Conservation (phyloP, 1,140 invertebrate species). For the Neelides sp. region DNA sequence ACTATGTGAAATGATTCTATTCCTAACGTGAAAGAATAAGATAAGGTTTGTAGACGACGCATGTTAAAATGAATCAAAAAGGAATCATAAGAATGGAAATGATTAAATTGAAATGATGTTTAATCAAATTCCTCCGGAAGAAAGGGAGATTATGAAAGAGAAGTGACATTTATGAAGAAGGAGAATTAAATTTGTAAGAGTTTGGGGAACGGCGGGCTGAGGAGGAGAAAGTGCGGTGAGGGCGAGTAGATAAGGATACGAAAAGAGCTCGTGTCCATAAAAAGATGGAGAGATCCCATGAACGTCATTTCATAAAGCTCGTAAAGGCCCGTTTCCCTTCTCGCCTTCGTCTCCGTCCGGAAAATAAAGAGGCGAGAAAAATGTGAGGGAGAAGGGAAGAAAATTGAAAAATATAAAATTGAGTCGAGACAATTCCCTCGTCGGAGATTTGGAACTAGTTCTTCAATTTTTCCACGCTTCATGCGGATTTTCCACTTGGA, state of each 20-base stretch:
- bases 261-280: background rate
- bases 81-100: too few species aligned
- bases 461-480: slow-evolving; percentile 20
- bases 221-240: background rate
- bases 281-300: slow-evolving; percentile 10
- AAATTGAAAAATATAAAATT: slow-evolving; percentile 29
- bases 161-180: too few species aligned
- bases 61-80: too few species aligned
- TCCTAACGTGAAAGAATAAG: too few species aligned
- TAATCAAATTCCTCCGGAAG: too few species aligned
- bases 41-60: too few species aligned
- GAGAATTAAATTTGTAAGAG: background rate
- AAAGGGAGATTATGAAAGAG: too few species aligned
- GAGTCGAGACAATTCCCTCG: slow-evolving; percentile 21
- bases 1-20: too few species aligned
- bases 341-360: too few species aligned
- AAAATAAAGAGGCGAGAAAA: slow-evolving; percentile 10
- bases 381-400: slow-evolving; percentile 9
- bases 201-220: background rate
- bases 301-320: slow-evolving; percentile 25
- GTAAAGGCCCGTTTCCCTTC: too few species aligned
- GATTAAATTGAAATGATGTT: too few species aligned
- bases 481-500: slow-evolving; percentile 8
- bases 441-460: slow-evolving; percentile 14
- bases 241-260: background rate